phyloP scores from a whole-genome alignment of 2,113 vertebrate genomes.

The Cebidichthys violaceus region DNA sequence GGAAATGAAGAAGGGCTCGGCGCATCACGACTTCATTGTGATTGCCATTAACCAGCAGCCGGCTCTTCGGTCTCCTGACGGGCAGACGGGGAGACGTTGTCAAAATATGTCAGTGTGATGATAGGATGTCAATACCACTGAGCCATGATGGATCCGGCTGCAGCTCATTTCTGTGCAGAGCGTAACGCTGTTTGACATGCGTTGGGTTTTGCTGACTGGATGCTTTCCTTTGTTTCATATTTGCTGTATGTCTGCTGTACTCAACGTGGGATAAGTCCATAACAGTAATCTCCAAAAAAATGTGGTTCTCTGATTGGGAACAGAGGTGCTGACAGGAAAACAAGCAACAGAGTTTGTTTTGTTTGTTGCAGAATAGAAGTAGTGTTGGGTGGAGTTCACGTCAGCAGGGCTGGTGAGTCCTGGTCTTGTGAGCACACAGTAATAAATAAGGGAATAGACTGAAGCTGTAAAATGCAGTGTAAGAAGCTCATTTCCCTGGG shows the following conservation, averaged over 20 bases:
- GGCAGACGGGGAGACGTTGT: constrained; percentile 20
- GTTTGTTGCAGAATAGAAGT: constrained; percentile 17
- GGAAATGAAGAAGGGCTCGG: background rate
- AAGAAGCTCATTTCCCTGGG: constrained; percentile 4
- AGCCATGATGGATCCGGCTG: constrained; percentile 4
- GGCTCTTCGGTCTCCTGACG: background rate
- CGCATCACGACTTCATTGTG: background rate
- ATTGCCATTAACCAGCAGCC: background rate
- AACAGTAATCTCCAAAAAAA: background rate
- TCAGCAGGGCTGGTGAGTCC: constrained; percentile 1
- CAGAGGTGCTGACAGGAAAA: no score
- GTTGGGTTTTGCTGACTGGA: constrained; percentile 6
- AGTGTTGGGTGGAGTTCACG: constrained; percentile 24
- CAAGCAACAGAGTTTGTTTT: background rate
- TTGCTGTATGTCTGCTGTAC: background rate
- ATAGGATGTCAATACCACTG: constrained; percentile 30
- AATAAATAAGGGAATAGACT: constrained; percentile 42
- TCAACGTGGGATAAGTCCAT: background rate
- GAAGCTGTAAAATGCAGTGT: constrained; percentile 21
- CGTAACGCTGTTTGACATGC: constrained; percentile 13
- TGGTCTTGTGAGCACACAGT: constrained; percentile 44
- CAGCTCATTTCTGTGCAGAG: constrained; percentile 13
- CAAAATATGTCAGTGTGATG: constrained; percentile 31
- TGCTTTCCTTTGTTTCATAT: background rate
- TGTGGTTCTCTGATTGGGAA: background rate